Evolutionary conservation across 2,888 invertebrate genomes (phyloP).

Genomic region (Cryptocephalus moraei): DNA sequence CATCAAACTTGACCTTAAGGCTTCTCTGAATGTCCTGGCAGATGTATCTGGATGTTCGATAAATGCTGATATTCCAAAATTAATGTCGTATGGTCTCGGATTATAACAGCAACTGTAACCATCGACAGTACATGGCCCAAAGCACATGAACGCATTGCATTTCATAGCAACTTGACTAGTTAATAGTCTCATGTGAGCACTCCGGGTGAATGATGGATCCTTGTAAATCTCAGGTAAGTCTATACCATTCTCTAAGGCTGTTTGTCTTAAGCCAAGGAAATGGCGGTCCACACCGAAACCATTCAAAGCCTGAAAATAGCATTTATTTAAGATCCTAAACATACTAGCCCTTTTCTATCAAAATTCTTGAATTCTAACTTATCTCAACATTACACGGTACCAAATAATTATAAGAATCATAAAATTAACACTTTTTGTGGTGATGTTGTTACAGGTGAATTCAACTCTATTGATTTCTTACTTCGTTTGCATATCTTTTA

Average conservation of each 20-base stretch:
- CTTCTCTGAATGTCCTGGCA: constrained; percentile 46
- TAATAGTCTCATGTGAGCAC: constrained; percentile 72
- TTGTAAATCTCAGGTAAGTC: constrained; percentile 65
- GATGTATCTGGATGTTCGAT: constrained; percentile 49
- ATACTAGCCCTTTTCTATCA: too few species aligned
- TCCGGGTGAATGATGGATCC: constrained; percentile 59
- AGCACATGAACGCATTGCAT: constrained; percentile 79
- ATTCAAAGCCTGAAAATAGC: constrained; percentile 41
- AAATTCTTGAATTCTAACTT: too few species aligned
- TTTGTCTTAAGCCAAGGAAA: constrained; percentile 76
- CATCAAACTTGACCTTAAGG: constrained; percentile 48
- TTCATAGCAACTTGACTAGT: constrained; percentile 87
- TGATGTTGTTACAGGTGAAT: too few species aligned
- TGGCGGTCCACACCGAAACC: constrained; percentile 90
- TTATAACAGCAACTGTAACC: constrained; percentile 96
- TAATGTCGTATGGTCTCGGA: constrained; percentile 65
- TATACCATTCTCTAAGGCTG: constrained; percentile 65
- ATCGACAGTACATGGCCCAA: constrained; percentile 74
- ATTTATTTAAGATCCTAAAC: not conserved
- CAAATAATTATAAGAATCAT: too few species aligned
- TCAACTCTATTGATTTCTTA: constrained; percentile 22
- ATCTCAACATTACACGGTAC: too few species aligned
- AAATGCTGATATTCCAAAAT: constrained; percentile 66
- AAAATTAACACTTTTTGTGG: too few species aligned
- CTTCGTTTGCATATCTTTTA: constrained; percentile 70